Base-by-base conservation (phyloP, 64 coral and sea anemone species). In the Hydrozoanthus tunicans region DNA sequence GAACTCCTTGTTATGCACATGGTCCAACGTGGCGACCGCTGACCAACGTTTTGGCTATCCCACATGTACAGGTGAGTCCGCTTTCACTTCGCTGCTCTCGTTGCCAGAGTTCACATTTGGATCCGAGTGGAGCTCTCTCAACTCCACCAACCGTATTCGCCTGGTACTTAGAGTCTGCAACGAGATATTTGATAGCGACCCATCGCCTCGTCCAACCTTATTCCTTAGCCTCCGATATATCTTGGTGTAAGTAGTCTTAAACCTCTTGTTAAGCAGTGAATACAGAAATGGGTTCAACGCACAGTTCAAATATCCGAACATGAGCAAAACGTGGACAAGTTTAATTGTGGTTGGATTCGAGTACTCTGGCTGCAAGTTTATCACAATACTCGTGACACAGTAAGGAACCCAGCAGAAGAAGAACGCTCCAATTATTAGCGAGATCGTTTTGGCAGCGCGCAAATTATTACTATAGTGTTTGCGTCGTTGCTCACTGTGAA, bases 361-460 rank as follows among this genome's bases (percentile, higher is more conserved):
- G 51, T 55, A 70, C 0, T 85, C 51, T 17, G 53, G 51, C n/a
- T 54, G 65, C 53, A 92, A 5, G 43, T 55, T 70, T 24, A 69
- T 11, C 6, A 78, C 66, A n/a, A 92, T 86, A 10, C 94, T 95
- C 13, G 59, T 24, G 6, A 92, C 58, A 6, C 90, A 82, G 54
- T 89, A 75, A 13, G 90, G 94, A 11, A 92, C 60, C 94, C 94
- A 95, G 53, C 90, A 95, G 52, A 91, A 77, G 12, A 92, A 70
- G 32, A 95, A 95, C 52, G 94, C 62, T 13, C 73, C 91, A 15
- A 95, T 79, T 24, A 92, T 95, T 9, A 95, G 10, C 5, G 86
- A 80, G 51, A 92, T 85, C 17, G 90, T 95, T 61, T 92, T 91
- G 56, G 93, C 90, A 25, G 93, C 90, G 4, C 83, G 90, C 6